Conservation (phyloP, 1,140 invertebrate genomes). For the Drosophila leontia region DNA sequence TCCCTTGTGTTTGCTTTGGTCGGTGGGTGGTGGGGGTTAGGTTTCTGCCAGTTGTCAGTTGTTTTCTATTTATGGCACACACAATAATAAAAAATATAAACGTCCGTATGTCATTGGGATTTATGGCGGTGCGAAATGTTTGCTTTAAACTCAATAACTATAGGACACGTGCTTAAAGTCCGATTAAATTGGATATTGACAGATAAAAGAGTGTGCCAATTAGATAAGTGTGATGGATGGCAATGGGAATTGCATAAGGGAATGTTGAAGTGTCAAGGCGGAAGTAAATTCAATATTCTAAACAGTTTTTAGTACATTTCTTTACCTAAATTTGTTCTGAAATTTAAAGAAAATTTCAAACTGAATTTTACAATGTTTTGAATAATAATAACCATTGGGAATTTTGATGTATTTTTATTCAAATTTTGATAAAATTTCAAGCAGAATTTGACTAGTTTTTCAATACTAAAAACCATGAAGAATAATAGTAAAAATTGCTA, state of each 20-base stretch:
- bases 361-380: too few species aligned
- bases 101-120: conserved; percentile 23
- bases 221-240: conserved; percentile 21
- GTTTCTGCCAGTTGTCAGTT: conserved; percentile 41
- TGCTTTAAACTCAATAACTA: conserved; percentile 14
- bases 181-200: conserved; percentile 22
- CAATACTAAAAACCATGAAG: too few species aligned
- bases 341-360: too few species aligned
- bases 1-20: conserved; percentile 4
- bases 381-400: too few species aligned
- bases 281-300: not conserved
- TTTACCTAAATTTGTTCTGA: not conserved
- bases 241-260: not conserved
- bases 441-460: too few species aligned
- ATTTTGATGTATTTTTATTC: too few species aligned
- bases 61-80: conserved; percentile 44
- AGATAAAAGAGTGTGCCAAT: conserved; percentile 12
- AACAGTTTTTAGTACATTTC: too few species aligned
- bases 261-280: not conserved
- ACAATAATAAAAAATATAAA: conserved; percentile 33
- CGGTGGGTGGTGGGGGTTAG: conserved; percentile 1
- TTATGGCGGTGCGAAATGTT: conserved; percentile 36
- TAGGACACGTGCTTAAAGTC: conserved; percentile 30
- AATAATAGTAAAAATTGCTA: too few species aligned
- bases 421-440: too few species aligned